Base-by-base conservation (phyloP, 2,797 vertebrate species). In the Oceanodroma leucorhoa region DNA sequence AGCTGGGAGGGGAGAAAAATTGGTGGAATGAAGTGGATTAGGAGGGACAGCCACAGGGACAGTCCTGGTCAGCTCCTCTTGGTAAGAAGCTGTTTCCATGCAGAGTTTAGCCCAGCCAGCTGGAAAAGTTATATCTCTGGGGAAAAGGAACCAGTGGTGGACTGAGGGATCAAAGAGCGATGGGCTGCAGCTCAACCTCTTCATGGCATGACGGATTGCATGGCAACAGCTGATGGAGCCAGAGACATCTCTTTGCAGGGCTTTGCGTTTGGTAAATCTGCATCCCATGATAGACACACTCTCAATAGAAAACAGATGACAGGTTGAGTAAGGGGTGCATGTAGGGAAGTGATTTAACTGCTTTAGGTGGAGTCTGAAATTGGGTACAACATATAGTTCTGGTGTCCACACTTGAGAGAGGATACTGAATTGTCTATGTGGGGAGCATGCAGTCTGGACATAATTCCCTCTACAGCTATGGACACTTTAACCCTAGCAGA, bases 181-280 rank as follows among this genome's bases (percentile, higher is more conserved):
- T 32, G 11, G 34, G 30, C 16, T 14, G 5, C 8, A 34, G 61
- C 60, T 89, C 36, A 43, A 2, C 5, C 19, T 83, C 38, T 55
- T 87, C 46, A 30, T 1, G 7, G 64, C 34, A 11, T 10, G 50
- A 85, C 1, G 5, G 62, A 50, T 54, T 14, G 8, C 0, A 0
- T 62, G 46, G 24, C 2, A 10, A n/a, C 20, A 60, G 71, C 38
- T 89, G 81, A 79, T 40, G 65, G 66, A 84, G 34, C 5, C 61
- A 82, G 57, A 76, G 36, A 45, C 32, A 19, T 17, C 6, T 38
- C 71, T 66, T 38, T 66, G 43, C 23, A 66, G 40, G 41, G 45
- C 36, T 91, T 70, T 80, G 72, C 2, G 0, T 29, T 66, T 51
- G 51, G 57, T 21, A 40, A 73, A 67, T 34, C 32, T 51, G 65